Conservation (phyloP, 2,888 invertebrate genomes). For the Apocheima hispidaria region DNA sequence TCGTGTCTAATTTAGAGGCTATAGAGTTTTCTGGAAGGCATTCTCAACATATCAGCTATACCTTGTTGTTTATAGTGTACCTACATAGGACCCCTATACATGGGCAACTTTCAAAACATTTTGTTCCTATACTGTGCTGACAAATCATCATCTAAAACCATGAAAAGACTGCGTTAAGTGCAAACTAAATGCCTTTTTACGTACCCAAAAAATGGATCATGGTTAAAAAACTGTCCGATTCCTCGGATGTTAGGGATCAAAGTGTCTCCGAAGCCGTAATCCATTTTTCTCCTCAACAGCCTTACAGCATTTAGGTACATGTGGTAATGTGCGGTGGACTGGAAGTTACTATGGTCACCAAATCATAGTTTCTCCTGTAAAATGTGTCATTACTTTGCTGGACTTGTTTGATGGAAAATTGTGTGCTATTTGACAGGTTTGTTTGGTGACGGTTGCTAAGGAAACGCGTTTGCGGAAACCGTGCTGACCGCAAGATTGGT, state of each 20-base stretch:
- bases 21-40: too few relatives aligned
- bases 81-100: too few relatives aligned
- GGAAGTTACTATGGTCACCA: constrained; percentile 57
- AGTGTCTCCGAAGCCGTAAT: constrained; percentile 77
- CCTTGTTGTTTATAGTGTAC: too few relatives aligned
- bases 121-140: too few relatives aligned
- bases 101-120: too few relatives aligned
- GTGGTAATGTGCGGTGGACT: constrained; percentile 40
- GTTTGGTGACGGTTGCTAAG: constrained; percentile 71
- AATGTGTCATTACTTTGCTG: constrained; percentile 66
- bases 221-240: constrained; percentile 68
- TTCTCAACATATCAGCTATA: too few relatives aligned
- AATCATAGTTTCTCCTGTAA: constrained; percentile 72
- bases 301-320: constrained; percentile 61
- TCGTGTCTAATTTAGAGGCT: too few relatives aligned
- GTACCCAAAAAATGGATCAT: constrained; percentile 72
- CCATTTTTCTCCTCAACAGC: constrained; percentile 68
- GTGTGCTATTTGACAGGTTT: constrained; percentile 70
- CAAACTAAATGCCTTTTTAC: constrained; percentile 45
- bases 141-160: too few relatives aligned
- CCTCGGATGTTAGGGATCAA: constrained; percentile 75
- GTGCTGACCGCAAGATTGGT: constrained; percentile 53
- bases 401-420: constrained; percentile 59
- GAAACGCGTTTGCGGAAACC: constrained; percentile 72
- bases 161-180: neutral